These are phyloP conservation scores for Neoniphon sammara DNA, from an alignment of 2,797 vertebrate species.

Conservation along the genomic window DNA sequence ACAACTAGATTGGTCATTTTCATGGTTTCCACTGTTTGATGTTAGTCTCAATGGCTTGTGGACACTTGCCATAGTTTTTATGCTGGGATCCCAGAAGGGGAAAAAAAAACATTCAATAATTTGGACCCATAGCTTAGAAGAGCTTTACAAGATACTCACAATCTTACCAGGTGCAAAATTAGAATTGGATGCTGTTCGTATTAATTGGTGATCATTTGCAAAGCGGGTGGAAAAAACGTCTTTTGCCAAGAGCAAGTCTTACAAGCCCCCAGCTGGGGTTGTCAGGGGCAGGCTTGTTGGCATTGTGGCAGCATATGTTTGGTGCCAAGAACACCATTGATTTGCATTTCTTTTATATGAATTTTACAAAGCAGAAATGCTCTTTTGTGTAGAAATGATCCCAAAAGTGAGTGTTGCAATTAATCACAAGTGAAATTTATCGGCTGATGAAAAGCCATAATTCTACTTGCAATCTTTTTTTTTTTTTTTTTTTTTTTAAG, in stretches of 20 bases:
- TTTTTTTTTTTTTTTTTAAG: constrained; percentile 69
- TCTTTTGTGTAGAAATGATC: constrained; percentile 88
- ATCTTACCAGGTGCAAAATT: constrained; percentile 87
- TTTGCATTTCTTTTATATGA: constrained; percentile 91
- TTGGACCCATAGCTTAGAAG: constrained; percentile 72
- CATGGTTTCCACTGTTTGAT: constrained; percentile 26
- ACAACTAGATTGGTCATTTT: constrained; percentile 44
- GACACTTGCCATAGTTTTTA: constrained; percentile 61
- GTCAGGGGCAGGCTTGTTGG: constrained; percentile 89
- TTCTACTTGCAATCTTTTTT: constrained; percentile 83
- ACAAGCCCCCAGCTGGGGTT: constrained; percentile 89
- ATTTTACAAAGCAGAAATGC: constrained; percentile 89
- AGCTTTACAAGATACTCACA: constrained; percentile 77
- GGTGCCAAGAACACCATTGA: constrained; percentile 90
- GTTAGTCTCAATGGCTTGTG: constrained; percentile 43
- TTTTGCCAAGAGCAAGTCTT: constrained; percentile 89
- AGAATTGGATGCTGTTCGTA: constrained; percentile 88
- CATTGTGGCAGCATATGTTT: constrained; percentile 89
- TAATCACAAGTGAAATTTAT: constrained; percentile 92
- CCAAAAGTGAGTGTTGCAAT: constrained; percentile 90
- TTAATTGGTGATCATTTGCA: constrained; percentile 91
- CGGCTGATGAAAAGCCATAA: constrained; percentile 90
- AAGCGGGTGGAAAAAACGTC: constrained; percentile 86
- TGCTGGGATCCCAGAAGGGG: constrained; percentile 39
- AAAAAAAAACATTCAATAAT: constrained; percentile 59